Evolutionary conservation across 2,888 invertebrate genomes (phyloP).

Genomic region (Sisyra nigra): DNA sequence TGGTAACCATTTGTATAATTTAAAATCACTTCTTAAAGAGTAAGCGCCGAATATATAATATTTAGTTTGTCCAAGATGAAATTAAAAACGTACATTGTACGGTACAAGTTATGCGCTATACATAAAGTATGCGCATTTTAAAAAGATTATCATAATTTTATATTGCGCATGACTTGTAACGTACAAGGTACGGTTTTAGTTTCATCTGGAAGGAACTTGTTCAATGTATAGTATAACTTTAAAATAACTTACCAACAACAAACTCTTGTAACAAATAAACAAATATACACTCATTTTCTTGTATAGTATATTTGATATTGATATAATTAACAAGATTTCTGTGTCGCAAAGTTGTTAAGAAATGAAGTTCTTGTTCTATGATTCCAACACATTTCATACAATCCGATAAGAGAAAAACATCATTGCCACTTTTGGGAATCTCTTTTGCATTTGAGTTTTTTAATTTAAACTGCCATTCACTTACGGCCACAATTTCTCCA

Average conservation of each 20-base stretch:
- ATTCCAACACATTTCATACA: slow-evolving; percentile 40
- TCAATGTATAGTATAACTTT: not conserved
- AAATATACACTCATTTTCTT: slow-evolving; percentile 42
- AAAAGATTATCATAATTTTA: no score
- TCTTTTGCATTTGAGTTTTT: slow-evolving; percentile 14
- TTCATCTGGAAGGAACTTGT: slow-evolving; percentile 1
- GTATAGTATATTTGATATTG: slow-evolving; percentile 42
- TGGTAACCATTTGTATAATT: no score
- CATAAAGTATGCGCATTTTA: no score
- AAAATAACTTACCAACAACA: slow-evolving; percentile 35
- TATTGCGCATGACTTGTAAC: no score
- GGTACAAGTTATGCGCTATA: no score
- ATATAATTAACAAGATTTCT: slow-evolving; percentile 58
- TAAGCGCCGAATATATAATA: no score
- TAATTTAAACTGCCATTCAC: slow-evolving; percentile 54
- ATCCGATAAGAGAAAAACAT: slow-evolving; percentile 19
- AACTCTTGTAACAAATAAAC: slow-evolving; percentile 58
- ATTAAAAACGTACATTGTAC: no score
- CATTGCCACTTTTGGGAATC: not conserved
- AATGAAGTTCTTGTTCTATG: slow-evolving; percentile 64
- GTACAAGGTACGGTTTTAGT: no score
- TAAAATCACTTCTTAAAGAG: no score
- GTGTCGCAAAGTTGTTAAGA: slow-evolving; percentile 52
- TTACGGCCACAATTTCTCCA: slow-evolving; percentile 54
- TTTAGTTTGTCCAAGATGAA: no score